A percentile compares a stretch with the other conserved stretches of the same genome.
Evolutionary conservation across 2,797 vertebrate genomes (phyloP).

Genomic region (Chrosomus eos): DNA sequence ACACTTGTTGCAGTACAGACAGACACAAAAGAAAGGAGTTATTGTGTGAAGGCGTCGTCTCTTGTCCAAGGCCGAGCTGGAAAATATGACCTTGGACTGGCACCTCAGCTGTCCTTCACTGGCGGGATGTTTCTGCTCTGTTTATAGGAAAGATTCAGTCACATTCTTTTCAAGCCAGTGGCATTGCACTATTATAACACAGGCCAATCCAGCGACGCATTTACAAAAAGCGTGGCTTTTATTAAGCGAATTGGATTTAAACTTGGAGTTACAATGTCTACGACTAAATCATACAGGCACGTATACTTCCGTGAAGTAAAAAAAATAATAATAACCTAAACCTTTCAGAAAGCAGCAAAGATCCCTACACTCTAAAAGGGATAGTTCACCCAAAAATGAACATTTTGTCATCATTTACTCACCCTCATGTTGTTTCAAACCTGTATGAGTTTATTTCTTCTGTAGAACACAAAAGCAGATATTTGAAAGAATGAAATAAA

Average conservation of each 20-base stretch:
- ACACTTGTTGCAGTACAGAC: slow-evolving; percentile 8
- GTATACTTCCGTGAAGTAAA: neutral
- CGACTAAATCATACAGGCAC: neutral
- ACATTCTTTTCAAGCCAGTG: slow-evolving; percentile 34
- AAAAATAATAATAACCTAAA: neutral
- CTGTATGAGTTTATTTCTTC: too few relatives aligned
- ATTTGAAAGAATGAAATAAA: too few relatives aligned
- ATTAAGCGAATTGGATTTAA: slow-evolving; percentile 16
- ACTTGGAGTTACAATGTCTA: neutral
- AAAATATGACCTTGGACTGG: slow-evolving; percentile 53
- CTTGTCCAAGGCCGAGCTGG: slow-evolving; percentile 36
- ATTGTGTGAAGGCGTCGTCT: slow-evolving; percentile 23
- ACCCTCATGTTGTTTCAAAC: too few relatives aligned
- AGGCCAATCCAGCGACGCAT: neutral
- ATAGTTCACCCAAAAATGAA: too few relatives aligned
- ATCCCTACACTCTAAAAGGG: neutral
- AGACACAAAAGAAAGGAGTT: slow-evolving; percentile 41
- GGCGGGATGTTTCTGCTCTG: slow-evolving; percentile 36
- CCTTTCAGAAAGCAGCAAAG: neutral
- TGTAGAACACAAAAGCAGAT: too few relatives aligned
- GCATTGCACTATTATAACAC: slow-evolving; percentile 22
- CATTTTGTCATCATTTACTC: too few relatives aligned
- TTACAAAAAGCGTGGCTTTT: neutral
- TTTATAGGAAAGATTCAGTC: slow-evolving; percentile 64
- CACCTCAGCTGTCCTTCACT: slow-evolving; percentile 36